These are phyloP conservation scores for Protonibea diacanthus DNA, from an alignment of 2,797 vertebrate genomes.

Conservation along the genomic window DNA sequence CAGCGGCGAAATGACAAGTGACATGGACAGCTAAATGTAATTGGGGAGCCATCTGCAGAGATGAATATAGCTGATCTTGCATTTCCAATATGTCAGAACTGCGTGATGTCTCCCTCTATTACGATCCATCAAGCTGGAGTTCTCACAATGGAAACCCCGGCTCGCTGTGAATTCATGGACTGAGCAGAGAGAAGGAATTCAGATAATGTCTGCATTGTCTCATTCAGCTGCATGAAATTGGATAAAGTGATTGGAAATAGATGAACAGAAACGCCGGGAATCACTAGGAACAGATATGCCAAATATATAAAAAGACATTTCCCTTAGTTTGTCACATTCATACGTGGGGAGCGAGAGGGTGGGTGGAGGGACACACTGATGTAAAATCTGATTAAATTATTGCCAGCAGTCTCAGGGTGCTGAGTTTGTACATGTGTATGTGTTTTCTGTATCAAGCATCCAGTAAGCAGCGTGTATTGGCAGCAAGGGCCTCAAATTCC, in stretches of 20 bases:
- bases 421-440: background rate
- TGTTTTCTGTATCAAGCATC: slow-evolving; percentile 11
- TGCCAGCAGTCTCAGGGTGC: slow-evolving; percentile 4
- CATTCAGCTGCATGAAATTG: slow-evolving; percentile 58
- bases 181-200: slow-evolving; percentile 9
- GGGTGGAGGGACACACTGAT: slow-evolving; percentile 25
- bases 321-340: slow-evolving; percentile 51
- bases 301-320: slow-evolving; percentile 62
- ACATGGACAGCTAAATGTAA: slow-evolving; percentile 63
- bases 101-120: slow-evolving; percentile 46
- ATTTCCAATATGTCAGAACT: slow-evolving; percentile 69
- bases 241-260: slow-evolving; percentile 67
- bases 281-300: slow-evolving; percentile 40
- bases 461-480: slow-evolving; percentile 2
- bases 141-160: slow-evolving; percentile 13
- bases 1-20: slow-evolving; percentile 62
- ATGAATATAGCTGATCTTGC: slow-evolving; percentile 73
- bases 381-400: slow-evolving; percentile 57
- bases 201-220: slow-evolving; percentile 58
- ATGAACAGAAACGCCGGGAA: slow-evolving; percentile 54
- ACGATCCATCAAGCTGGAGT: slow-evolving; percentile 47
- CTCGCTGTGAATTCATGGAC: slow-evolving; percentile 31
- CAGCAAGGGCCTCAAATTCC: slow-evolving; percentile 21
- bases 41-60: slow-evolving; percentile 69
- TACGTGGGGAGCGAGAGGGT: slow-evolving; percentile 24